Conservation (phyloP, 1,140 invertebrate genomes). For the Formica exsecta region DNA sequence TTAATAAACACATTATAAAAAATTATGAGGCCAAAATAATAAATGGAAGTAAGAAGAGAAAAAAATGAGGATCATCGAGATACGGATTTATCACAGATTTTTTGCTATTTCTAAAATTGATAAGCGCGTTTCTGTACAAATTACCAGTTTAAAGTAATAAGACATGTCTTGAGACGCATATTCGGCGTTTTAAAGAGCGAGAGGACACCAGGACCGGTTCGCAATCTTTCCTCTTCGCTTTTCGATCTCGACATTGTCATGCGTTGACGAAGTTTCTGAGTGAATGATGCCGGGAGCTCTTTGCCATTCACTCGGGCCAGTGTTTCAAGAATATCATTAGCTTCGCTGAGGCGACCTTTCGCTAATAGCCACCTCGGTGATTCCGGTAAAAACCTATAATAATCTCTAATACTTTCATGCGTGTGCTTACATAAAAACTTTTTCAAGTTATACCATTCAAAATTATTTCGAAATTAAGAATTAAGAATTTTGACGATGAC, state of each 20-base stretch:
- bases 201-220: conserved; percentile 89
- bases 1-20: background rate
- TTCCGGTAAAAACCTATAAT: conserved; percentile 91
- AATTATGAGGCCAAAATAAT: background rate
- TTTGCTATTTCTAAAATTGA: background rate
- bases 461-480: conserved; percentile 3
- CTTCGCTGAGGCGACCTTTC: conserved; percentile 92
- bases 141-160: conserved; percentile 89
- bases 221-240: conserved; percentile 88
- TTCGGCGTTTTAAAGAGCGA: conserved; percentile 94
- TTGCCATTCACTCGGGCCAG: conserved; percentile 93
- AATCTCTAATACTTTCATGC: conserved; percentile 17
- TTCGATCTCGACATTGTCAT: conserved; percentile 90
- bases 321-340: conserved; percentile 91
- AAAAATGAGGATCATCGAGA: background rate
- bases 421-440: background rate
- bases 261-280: conserved; percentile 90
- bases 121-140: background rate
- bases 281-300: conserved; percentile 91
- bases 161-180: conserved; percentile 91
- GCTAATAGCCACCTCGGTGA: conserved; percentile 95
- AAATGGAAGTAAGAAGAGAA: background rate
- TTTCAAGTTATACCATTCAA: too few relatives aligned
- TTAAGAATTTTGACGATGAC: background rate
- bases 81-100: too few relatives aligned